Percentiles rank a stretch among this genome's conserved stretches.
These are phyloP conservation scores for Harpalus rufipes DNA, from an alignment of 2,888 invertebrate genomes.

Conservation along the genomic window DNA sequence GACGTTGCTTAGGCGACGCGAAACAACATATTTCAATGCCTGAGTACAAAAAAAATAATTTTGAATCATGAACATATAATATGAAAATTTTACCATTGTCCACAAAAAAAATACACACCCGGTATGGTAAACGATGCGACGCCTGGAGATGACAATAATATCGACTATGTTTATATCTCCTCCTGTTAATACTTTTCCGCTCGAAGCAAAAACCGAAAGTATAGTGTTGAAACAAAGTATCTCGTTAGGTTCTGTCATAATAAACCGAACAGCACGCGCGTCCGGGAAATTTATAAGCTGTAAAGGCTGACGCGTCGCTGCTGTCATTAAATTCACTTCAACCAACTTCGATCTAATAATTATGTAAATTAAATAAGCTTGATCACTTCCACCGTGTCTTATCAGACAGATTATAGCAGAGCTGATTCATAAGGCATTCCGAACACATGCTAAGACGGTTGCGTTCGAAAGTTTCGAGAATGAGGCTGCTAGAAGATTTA, in stretches of 20 bases:
- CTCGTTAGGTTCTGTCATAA: slow-evolving; percentile 24
- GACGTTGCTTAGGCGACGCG: too few species aligned
- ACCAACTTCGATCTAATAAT: slow-evolving; percentile 49
- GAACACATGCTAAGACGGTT: background rate
- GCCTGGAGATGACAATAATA: too few species aligned
- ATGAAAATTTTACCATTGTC: too few species aligned
- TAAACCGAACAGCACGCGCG: slow-evolving; percentile 21
- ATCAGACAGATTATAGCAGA: background rate
- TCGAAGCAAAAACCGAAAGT: slow-evolving; percentile 19
- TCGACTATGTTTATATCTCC: background rate
- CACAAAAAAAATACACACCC: too few species aligned
- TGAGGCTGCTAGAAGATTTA: background rate
- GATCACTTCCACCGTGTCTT: slow-evolving; percentile 36
- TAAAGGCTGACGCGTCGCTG: slow-evolving; percentile 7
- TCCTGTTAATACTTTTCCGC: background rate
- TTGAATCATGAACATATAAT: too few species aligned
- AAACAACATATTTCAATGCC: too few species aligned
- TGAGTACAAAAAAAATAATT: too few species aligned
- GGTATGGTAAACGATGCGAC: too few species aligned
- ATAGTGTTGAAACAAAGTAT: slow-evolving; percentile 2
- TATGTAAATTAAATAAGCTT: slow-evolving; percentile 48
- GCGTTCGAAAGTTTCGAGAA: background rate
- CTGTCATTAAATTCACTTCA: slow-evolving; percentile 32
- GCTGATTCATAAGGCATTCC: background rate
- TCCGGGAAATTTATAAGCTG: slow-evolving; percentile 20